These are phyloP conservation scores for Drosophila sordidula DNA, from an alignment of 2,888 invertebrate species.

Conservation along the genomic window DNA sequence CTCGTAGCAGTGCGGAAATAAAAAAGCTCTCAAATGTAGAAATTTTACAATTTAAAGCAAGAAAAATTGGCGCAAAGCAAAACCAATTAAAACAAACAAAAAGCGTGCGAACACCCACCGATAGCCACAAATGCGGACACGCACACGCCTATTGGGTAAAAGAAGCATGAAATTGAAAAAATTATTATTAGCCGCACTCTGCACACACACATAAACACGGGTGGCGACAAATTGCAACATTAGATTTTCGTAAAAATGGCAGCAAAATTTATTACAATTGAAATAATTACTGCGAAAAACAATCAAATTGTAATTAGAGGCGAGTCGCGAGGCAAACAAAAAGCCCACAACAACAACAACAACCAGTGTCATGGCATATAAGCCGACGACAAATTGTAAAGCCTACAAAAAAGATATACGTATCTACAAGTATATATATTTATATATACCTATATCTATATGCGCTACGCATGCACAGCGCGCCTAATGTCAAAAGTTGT, in stretches of 20 bases:
- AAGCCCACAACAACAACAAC: constrained; percentile 23
- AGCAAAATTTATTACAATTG: constrained; percentile 73
- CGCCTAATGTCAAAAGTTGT: constrained; percentile 43
- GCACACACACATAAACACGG: constrained; percentile 1
- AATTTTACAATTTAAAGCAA: constrained; percentile 11
- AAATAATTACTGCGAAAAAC: constrained; percentile 75
- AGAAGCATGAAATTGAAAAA: constrained; percentile 25
- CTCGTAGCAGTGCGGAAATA: neutral
- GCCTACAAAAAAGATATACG: constrained; percentile 35
- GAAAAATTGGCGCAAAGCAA: constrained; percentile 4
- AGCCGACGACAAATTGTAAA: constrained; percentile 64
- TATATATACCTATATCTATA: constrained; percentile 24
- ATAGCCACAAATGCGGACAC: neutral
- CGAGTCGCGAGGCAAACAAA: constrained; percentile 40
- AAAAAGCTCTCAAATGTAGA: neutral
- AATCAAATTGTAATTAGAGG: constrained; percentile 78
- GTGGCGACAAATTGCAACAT: constrained; percentile 65
- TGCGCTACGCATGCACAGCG: constrained; percentile 40
- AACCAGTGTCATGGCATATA: constrained; percentile 26
- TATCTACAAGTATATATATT: constrained; percentile 22
- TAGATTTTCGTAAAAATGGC: constrained; percentile 64
- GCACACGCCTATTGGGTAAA: neutral
- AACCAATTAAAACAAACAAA: constrained; percentile 23
- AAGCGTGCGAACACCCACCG: constrained; percentile 6
- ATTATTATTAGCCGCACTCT: constrained; percentile 22